Base-by-base conservation (phyloP, 2,888 invertebrate species). In the Catocala sponsa region DNA sequence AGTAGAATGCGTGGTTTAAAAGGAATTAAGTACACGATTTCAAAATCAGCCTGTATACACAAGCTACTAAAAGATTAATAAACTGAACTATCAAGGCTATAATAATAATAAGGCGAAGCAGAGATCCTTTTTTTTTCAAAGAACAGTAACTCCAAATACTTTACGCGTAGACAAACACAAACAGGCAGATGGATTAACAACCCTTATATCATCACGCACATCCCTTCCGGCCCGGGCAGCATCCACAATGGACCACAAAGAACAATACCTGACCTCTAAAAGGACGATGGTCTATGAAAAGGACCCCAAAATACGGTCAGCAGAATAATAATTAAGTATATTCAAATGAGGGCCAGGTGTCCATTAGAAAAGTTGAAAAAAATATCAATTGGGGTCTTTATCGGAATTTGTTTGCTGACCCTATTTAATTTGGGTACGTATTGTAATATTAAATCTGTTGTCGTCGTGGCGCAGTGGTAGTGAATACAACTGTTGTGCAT, bases 271-370 rank as follows among this genome's bases (percentile, higher is more conserved):
- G 56, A 47, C 44, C 65, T 44, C 44, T 63, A 75, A 61, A 52
- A 56, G 12, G 70, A 72, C 74, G 12, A 52, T 42, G 41, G 7
- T 32, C 41, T 38, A 62, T 61, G 33, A 59, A 73, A 55, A 51
- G 51, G 9, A 72, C 77, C 78, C 75, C 50, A 48, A 56, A 69
- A 64, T 55, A 72, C 68, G 74, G 70, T 77, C 85, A 84, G 73
- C 80, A 76, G 71, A 83, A 80, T 77, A 75, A 77, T 73, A 64
- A 71, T 70, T 64, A 25, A 25, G 25, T 25, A 80, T 66, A 81
- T 85, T 82, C 79, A 85, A 85, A 85, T 81, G 43, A 74, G 66
- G 51, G 65, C 90, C 91, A 91, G 91, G 88, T 91, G 91, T 79
- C 86, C 84, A 72, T 76, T 76, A 71, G 25, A 70, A 69, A 33